Base-by-base conservation (phyloP, 1,140 invertebrate species). In the Bombus affinis region DNA sequence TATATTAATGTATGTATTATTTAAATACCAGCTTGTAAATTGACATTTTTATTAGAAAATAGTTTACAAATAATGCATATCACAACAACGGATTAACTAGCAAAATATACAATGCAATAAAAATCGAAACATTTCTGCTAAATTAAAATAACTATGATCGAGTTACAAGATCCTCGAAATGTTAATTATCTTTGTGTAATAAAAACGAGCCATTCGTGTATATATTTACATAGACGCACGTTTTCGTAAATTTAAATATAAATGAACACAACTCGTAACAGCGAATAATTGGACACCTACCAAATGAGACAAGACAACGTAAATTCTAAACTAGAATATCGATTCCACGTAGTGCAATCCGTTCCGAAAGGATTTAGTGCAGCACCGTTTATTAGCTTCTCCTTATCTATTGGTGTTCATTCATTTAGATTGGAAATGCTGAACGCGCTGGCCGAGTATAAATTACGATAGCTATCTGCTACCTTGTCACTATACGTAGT, bases 371-470 rank as follows among this genome's bases (percentile, higher is more conserved):
- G 76, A 85, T 80, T 80, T 85, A 80, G 68, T n/a, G 77, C 57
- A 80, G 57, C 83, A 39, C 68, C 77, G 83, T 85, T 80, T 85
- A 80, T 80, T 85, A 85, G 77, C 83, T 80, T 77, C 57, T 85
- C 83, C 77, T 85, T 85, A 85, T 85, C 77, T 85, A 85, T 85
- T 73, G 68, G 76, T 80, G 83, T 85, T 85, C 83, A 85, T 85
- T 85, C 83, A 80, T 85, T 85, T 85, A 85, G 83, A 85, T 85
- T 80, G 77, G 83, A 80, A 85, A 85, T 80, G 76, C 83, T 85
- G 83, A 85, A 85, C 68, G 80, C 77, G 68, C 83, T 77, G 68
- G 28, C 12, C 68, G 77, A 32, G 62, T 80, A 85, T 80, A 85
- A 85, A 85, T 85, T 85, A 85, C 83, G 83, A 85, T 85, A 42